Base-by-base conservation (phyloP, 2,797 vertebrate genomes). In the Neoniphon sammara region DNA sequence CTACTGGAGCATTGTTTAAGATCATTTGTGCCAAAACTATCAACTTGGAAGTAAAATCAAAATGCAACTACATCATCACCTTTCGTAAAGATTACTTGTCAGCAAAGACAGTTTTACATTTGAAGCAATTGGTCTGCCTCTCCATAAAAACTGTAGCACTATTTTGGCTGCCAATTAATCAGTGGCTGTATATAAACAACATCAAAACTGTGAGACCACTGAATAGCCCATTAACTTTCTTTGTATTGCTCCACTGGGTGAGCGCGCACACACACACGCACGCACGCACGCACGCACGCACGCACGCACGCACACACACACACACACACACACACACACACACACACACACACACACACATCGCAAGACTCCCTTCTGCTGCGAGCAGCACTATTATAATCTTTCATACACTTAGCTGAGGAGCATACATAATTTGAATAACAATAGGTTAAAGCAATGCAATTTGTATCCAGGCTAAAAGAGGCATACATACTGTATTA, bases 391-490 rank as follows among this genome's bases (percentile, higher is more conserved):
- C 73, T 85, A 82, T 83, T 85, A 73, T 85, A 85, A 85, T 89
- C 67, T 76, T 84, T 83, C 77, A 89, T 70, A 84, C 68, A 76
- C 82, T 88, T 82, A 75, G 78, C 81, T 82, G 80, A 79, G 81
- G 50, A 89, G 80, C 81, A 80, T 80, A 64, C 77, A 78, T 80
- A 57, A 86, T 92, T 86, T 86, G 27, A 90, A 92, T 86, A 86
- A 91, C 86, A 93, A 89, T 74, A 83, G 68, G 60, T 87, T 87
- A 80, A 85, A 87, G 70, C 75, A 82, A 85, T 81, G 85, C 87
- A 85, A 84, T 89, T 85, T 91, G 70, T 65, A 70, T 62, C 60
- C 54, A 18, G 71, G 63, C 71, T 73, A 66, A 84, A 75, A 66
- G 64, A 80, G 47, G 75, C 56, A 77, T 36, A 56, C 15, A 39